These are phyloP conservation scores for Toxotes chatareus DNA, from an alignment of 2,113 vertebrate species.

Conservation along the genomic window DNA sequence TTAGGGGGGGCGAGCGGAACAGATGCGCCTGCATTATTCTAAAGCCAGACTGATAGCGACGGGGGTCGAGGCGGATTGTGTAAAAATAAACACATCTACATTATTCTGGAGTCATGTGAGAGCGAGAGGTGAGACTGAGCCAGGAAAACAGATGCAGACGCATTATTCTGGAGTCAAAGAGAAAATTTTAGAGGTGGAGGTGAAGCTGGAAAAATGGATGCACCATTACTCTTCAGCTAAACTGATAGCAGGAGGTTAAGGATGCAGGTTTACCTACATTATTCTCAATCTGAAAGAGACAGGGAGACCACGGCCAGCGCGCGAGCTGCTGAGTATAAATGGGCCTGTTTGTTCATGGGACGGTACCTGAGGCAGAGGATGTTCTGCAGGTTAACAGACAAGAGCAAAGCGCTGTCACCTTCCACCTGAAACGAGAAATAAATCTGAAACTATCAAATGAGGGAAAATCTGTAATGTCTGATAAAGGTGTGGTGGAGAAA, in stretches of 20 bases:
- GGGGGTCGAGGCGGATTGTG: constrained; percentile 18
- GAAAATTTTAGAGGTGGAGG: constrained; percentile 55
- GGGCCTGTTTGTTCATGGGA: not conserved
- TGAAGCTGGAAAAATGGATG: constrained; percentile 54
- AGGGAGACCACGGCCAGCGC: not conserved
- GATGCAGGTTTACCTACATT: constrained; percentile 52
- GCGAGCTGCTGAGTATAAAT: not conserved
- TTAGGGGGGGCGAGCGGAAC: constrained; percentile 58
- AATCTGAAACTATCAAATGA: no score
- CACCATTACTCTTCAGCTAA: constrained; percentile 58
- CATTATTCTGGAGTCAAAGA: constrained; percentile 58
- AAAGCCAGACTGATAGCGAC: constrained; percentile 57
- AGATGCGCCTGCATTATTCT: constrained; percentile 69
- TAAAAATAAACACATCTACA: constrained; percentile 63
- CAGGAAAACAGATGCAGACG: constrained; percentile 61
- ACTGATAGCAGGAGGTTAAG: constrained; percentile 53
- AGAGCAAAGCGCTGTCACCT: no score
- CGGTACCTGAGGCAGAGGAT: no score
- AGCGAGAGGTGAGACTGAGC: constrained; percentile 49
- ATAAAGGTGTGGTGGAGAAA: no score
- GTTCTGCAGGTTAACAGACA: not conserved
- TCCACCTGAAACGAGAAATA: no score
- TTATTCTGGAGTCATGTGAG: constrained; percentile 58
- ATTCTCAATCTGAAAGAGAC: constrained; percentile 31
- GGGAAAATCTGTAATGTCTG: no score